These are phyloP conservation scores for Kryptolebias marmoratus DNA, from an alignment of 2,113 vertebrate genomes.

Conservation along the genomic window DNA sequence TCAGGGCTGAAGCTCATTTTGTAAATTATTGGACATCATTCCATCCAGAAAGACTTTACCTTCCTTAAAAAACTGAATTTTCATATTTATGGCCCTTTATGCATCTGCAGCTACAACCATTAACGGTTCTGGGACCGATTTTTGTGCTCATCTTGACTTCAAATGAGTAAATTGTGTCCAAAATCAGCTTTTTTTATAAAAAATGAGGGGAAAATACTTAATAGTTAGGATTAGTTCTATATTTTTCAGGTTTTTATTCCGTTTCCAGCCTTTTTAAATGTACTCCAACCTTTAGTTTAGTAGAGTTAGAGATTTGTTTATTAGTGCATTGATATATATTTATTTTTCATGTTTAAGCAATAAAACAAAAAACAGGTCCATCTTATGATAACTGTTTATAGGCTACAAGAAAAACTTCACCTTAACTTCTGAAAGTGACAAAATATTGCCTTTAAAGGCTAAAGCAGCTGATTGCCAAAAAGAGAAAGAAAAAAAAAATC, in stretches of 20 bases:
- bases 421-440: conserved; percentile 41
- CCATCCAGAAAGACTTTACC: too few species aligned
- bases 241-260: background rate
- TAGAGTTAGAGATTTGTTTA: conserved; percentile 25
- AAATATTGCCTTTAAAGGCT: conserved; percentile 10
- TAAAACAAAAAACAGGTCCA: conserved; percentile 30
- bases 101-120: too few species aligned
- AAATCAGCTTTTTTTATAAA: too few species aligned
- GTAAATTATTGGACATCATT: too few species aligned
- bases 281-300: background rate
- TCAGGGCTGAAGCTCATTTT: too few species aligned
- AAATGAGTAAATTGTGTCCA: background rate
- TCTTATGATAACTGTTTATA: conserved; percentile 19
- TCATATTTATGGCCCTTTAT: too few species aligned
- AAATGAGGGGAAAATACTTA: too few species aligned
- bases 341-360: conserved; percentile 30
- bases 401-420: conserved; percentile 9
- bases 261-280: conserved; percentile 1
- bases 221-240: background rate
- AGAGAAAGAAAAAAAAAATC: background rate
- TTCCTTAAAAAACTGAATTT: too few species aligned
- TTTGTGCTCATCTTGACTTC: background rate
- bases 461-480: conserved; percentile 45
- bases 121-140: too few species aligned
- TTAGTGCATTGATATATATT: conserved; percentile 32